Conservation (phyloP, 1,140 invertebrate genomes). For the Pseudomyrmex flavicornis region DNA sequence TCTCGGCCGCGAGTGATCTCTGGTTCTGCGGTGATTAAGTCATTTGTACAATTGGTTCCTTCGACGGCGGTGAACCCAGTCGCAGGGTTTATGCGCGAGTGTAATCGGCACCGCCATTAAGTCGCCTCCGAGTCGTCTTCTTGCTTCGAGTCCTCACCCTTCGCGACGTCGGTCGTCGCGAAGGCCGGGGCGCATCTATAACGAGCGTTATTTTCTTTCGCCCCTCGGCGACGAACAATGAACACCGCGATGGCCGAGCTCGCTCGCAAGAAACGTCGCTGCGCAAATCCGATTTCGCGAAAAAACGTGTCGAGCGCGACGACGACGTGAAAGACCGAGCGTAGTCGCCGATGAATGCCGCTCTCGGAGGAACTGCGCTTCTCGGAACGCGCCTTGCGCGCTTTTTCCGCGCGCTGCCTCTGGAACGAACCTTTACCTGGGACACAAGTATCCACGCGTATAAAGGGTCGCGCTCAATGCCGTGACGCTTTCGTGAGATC, state of each 20-base stretch:
- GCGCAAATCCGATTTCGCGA: constrained; percentile 54
- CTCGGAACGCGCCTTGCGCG: constrained; percentile 54
- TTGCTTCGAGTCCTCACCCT: background rate
- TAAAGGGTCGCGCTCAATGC: constrained; percentile 58
- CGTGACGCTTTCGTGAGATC: constrained; percentile 50
- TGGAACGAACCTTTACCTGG: constrained; percentile 54
- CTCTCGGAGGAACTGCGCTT: constrained; percentile 57
- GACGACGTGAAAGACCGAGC: constrained; percentile 50
- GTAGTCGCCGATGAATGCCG: constrained; percentile 54
- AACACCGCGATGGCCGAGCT: constrained; percentile 31
- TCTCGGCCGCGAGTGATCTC: constrained; percentile 13
- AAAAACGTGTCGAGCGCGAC: constrained; percentile 33
- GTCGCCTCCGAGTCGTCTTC: constrained; percentile 34
- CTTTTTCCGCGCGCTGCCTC: constrained; percentile 41
- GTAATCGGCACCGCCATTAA: constrained; percentile 57
- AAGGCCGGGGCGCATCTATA: constrained; percentile 58
- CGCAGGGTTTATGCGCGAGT: constrained; percentile 18
- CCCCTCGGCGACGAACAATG: constrained; percentile 48
- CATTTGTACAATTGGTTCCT: constrained; percentile 48
- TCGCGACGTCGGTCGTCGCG: constrained; percentile 10
- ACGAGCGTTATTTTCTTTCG: constrained; percentile 54
- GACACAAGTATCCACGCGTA: constrained; percentile 54
- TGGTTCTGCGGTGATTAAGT: constrained; percentile 27
- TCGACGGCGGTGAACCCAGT: constrained; percentile 49
- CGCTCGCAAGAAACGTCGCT: constrained; percentile 40